Base-by-base conservation (phyloP, 2,113 vertebrate genomes). In the Serilophus lunatus region DNA sequence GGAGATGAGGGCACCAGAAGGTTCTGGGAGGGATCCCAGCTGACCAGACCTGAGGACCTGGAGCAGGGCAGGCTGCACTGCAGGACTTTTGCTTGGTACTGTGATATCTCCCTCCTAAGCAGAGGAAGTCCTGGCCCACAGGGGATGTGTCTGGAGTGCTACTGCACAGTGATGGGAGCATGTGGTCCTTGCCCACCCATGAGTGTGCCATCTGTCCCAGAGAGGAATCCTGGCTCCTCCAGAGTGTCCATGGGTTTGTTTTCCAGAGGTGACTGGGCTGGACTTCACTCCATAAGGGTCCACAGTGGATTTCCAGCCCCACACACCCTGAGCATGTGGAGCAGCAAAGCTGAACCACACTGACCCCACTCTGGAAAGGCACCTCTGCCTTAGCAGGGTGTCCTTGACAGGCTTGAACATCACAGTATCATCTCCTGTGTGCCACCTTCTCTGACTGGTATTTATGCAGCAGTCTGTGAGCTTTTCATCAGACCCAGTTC, bases 121-220 rank as follows among this genome's bases (percentile, higher is more conserved):
- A 50, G 38, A 49, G 47, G 38, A 31, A 63, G 31, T n/a, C 11
- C 82, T 71, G 44, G 65, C 10, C 8, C 20, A 18, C 4, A 5
- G 11, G 3, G 19, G 54, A 6, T 8, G 54, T 28, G 14, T 33
- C 23, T 74, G 70, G 3, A n/a, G 47, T 18, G 65, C 28, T 40
- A 8, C 23, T 31, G 38, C 57, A 12, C 45, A 51, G 33, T 23
- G 1, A 0, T 16, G 50, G 53, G 4, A 75, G 12, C 0, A 3
- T 8, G 64, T 53, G 5, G n/a, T n/a, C n/a, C 61, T 45, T 49
- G 61, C 38, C 61, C 2, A 26, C 20, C 10, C 31, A 7, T 12
- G 50, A 14, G 10, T 2, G 13, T 14, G 51, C 25, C 51, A 18
- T 31, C n/a, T n/a, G n/a, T n/a, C n/a, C n/a, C n/a, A n/a, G n/a